Evolutionary conservation across 2,797 vertebrate genomes (phyloP).

Genomic region (Sebastes trivittatus): DNA sequence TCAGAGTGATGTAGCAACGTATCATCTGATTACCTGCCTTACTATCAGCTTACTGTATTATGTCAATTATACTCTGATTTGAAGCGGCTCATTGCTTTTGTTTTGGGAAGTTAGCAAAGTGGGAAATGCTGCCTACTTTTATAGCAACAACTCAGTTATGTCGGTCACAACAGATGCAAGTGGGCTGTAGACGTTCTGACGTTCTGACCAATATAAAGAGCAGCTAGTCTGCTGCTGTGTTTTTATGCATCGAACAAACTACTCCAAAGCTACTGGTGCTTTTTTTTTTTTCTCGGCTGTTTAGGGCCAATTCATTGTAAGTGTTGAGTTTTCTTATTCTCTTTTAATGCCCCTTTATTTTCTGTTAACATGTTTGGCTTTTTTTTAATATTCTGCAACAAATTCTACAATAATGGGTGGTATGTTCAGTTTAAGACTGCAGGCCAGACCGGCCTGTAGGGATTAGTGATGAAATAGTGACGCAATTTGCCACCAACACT

Average conservation of each 20-base stretch:
- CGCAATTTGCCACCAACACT: slow-evolving; percentile 5
- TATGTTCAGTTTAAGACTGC: not conserved
- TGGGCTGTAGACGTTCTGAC: not conserved
- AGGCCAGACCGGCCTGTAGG: not conserved
- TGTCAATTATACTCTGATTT: not conserved
- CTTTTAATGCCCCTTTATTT: not conserved
- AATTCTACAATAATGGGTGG: not conserved
- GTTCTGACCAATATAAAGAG: not conserved
- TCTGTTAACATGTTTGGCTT: not conserved
- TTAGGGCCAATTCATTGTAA: not conserved
- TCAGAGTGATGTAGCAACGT: not conserved
- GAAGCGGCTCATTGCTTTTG: not conserved
- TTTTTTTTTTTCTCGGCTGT: not conserved
- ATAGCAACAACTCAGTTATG: no score
- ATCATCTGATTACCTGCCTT: not conserved
- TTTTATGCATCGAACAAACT: not conserved
- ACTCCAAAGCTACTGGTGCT: not conserved
- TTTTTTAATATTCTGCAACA: not conserved
- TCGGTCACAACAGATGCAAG: not conserved
- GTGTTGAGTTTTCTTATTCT: not conserved
- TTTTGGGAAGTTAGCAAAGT: not conserved
- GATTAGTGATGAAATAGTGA: slow-evolving; percentile 2
- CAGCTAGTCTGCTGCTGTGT: not conserved
- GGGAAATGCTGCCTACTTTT: not conserved
- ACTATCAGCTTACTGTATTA: not conserved